phyloP scores from a whole-genome alignment of 2,797 vertebrate species.

The Pseudochirops cupreus region DNA sequence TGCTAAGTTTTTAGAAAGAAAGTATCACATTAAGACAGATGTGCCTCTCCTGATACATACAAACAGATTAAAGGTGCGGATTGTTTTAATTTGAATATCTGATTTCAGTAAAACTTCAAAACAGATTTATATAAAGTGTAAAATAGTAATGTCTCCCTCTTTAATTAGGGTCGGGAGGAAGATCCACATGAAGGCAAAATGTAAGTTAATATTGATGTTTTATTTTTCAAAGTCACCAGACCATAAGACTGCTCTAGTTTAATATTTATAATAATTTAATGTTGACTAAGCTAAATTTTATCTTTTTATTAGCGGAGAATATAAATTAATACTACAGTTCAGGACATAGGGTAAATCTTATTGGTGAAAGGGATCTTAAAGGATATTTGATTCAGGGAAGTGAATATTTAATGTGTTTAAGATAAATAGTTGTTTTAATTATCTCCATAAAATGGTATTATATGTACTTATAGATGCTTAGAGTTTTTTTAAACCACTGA shows the following conservation, averaged over 20 bases:
- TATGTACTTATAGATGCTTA: not conserved
- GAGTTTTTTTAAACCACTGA: not conserved
- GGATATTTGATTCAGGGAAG: not conserved
- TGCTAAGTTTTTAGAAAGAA: constrained; percentile 13
- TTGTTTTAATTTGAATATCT: constrained; percentile 21
- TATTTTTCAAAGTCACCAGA: not conserved
- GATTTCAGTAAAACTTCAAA: constrained; percentile 54
- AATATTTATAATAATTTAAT: not conserved
- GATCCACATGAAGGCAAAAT: constrained; percentile 99
- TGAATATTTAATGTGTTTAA: not conserved
- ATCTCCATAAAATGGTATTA: not conserved
- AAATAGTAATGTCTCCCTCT: constrained; percentile 74
- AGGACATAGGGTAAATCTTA: not conserved
- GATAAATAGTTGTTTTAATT: not conserved
- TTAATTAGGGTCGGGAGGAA: constrained; percentile 95
- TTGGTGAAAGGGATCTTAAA: not conserved
- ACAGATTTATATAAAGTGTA: constrained; percentile 54
- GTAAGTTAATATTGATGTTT: constrained; percentile 88
- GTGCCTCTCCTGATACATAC: constrained; percentile 2
- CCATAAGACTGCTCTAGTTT: not conserved
- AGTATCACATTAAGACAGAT: constrained; percentile 14
- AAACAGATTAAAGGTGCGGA: not conserved
- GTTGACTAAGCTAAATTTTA: not conserved
- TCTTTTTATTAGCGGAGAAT: not conserved
- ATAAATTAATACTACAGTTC: not conserved